Evolutionary conservation across 2,888 invertebrate species (phyloP).

Genomic region (Thecophora atra): DNA sequence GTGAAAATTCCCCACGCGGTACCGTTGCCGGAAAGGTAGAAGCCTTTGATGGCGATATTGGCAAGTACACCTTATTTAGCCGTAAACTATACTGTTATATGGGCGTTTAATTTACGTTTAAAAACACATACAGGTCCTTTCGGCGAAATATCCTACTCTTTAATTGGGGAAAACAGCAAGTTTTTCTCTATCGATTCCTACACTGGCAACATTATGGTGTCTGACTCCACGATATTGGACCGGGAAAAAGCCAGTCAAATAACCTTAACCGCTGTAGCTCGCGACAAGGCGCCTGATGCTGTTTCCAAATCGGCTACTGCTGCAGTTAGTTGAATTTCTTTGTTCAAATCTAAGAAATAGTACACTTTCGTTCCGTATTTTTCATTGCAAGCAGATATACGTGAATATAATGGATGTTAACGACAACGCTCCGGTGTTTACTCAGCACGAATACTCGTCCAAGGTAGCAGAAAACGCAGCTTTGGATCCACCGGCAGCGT

Average conservation of each 20-base stretch:
- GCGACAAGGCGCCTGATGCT: constrained; percentile 79
- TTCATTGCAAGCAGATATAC: constrained; percentile 71
- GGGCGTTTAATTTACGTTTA: not conserved
- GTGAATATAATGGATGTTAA: constrained; percentile 86
- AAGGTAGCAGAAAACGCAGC: constrained; percentile 86
- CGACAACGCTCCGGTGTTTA: constrained; percentile 87
- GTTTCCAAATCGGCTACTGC: constrained; percentile 78
- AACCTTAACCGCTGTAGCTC: constrained; percentile 81
- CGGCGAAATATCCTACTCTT: constrained; percentile 80
- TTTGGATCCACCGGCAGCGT: constrained; percentile 81
- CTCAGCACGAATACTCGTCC: constrained; percentile 78
- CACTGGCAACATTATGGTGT: constrained; percentile 81
- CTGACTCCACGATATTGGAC: constrained; percentile 78
- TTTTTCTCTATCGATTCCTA: constrained; percentile 78
- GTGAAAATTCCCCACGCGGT: constrained; percentile 80
- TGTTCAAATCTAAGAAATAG: not conserved
- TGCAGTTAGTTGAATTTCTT: constrained; percentile 69
- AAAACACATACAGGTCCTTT: constrained; percentile 66
- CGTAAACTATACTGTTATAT: not conserved
- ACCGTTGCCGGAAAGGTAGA: constrained; percentile 78
- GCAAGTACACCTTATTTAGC: constrained; percentile 60
- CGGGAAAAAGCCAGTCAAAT: constrained; percentile 78
- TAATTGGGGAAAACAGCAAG: constrained; percentile 78
- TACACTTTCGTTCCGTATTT: constrained; percentile 19
- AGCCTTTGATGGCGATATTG: constrained; percentile 82